Conservation (phyloP, 2,113 vertebrate species). For the Tyrannus savana region DNA sequence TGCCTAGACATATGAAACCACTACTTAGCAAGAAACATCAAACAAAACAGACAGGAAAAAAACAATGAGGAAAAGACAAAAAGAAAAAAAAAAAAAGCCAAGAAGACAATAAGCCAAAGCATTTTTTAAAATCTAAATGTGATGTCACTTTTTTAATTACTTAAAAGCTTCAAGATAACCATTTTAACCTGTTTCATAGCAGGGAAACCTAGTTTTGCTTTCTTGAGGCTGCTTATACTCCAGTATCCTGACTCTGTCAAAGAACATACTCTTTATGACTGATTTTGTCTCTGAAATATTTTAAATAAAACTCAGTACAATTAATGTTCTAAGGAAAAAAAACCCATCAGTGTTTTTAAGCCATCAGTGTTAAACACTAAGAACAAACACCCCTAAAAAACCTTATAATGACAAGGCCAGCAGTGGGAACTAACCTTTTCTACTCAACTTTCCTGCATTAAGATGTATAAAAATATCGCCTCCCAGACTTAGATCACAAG, state of each 20-base stretch:
- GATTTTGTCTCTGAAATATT: neutral
- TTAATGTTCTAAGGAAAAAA: neutral
- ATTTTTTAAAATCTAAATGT: neutral
- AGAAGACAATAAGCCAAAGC: neutral
- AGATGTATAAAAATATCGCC: neutral
- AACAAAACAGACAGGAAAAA: neutral
- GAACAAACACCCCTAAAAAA: neutral
- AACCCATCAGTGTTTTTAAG: neutral
- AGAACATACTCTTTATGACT: neutral
- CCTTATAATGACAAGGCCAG: neutral
- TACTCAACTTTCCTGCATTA: neutral
- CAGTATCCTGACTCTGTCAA: neutral
- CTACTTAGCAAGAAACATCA: neutral
- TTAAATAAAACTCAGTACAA: neutral
- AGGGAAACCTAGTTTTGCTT: neutral
- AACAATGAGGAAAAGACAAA: neutral
- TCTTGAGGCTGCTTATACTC: neutral
- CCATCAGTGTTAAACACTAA: neutral
- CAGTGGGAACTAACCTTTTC: neutral
- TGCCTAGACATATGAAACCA: neutral
- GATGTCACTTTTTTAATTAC: neutral
- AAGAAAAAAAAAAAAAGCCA: fast-evolving
- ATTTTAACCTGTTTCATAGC: neutral
- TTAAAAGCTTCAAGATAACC: neutral
- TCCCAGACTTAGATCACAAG: neutral